Percentiles rank a stretch among this genome's conserved stretches.
Conservation (phyloP, 2,888 invertebrate species). For the Hipparchia sbordonii region DNA sequence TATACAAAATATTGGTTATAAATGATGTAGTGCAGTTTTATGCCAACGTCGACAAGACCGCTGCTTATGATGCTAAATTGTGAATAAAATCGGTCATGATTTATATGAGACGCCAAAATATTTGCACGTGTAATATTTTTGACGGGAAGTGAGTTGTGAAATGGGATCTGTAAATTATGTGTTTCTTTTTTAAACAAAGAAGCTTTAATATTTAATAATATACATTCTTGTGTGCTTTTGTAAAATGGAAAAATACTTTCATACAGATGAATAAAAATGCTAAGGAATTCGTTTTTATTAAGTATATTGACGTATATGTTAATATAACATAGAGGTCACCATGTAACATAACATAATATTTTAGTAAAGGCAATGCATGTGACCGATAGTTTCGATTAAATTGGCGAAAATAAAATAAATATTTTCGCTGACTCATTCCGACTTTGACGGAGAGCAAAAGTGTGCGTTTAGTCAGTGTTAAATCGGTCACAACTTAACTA, state of each 20-base stretch:
- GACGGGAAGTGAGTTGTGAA: conserved; percentile 34
- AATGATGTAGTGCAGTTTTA: conserved; percentile 52
- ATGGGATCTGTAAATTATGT: conserved; percentile 29
- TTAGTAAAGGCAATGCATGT: too few species aligned
- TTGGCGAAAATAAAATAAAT: not conserved
- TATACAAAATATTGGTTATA: conserved; percentile 55
- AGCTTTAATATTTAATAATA: not conserved
- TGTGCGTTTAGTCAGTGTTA: too few species aligned
- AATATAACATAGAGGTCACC: too few species aligned
- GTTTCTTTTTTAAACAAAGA: conserved; percentile 21
- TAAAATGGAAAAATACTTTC: too few species aligned
- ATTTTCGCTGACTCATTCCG: too few species aligned
- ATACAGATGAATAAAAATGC: too few species aligned
- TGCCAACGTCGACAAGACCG: conserved; percentile 46
- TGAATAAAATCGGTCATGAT: conserved; percentile 49
- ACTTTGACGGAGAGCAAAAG: too few species aligned
- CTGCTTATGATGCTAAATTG: conserved; percentile 55
- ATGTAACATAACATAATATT: too few species aligned
- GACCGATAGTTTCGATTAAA: too few species aligned
- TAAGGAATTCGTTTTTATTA: too few species aligned
- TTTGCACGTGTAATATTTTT: conserved; percentile 32
- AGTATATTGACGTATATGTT: too few species aligned
- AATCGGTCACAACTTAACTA: too few species aligned
- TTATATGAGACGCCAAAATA: conserved; percentile 38
- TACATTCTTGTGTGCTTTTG: not conserved